Base-by-base conservation (phyloP, 2,888 invertebrate genomes). In the Melinopterus prodromus region DNA sequence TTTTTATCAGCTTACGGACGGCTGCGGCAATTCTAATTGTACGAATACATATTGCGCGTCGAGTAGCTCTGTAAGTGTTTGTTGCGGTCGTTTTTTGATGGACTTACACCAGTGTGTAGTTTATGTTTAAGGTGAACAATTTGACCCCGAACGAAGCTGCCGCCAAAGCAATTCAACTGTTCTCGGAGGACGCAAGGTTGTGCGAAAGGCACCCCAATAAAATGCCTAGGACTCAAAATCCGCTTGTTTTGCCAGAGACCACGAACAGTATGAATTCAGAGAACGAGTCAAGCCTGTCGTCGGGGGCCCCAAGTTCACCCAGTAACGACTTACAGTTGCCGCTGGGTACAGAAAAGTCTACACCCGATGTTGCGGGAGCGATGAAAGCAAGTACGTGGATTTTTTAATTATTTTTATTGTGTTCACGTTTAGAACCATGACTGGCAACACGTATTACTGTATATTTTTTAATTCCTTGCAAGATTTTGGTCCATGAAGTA, bases 1-100 rank as follows among this genome's bases (percentile, higher is more conserved):
- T 90, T 98, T 98, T 89, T 97, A 96, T 90, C 97, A 98, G 90
- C 91, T 98, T 83, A 94, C 95, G 71, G 96, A 97, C 88, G 98
- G 98, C 84, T 98, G 98, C 90, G 98, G 98, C 35, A 96, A 97
- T 89, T 91, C 93, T n/a, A 92, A 92, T 85, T 98, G 98, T 90
- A 92, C 93, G 86, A 98, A 98, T 90, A 92, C 93, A 86, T 92
- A 94, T 88, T 98, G 98, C 91, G 97, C 97, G 84, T 98, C 98
- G 16, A 97, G 96, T 90, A 96, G 96, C 86, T 93, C 95, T 91
- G 96, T 97, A 90, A 89, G 88, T 84, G 76, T 74, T 37, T 72
- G 16, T 16, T 16, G 6, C 14, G 16, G 70, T 75, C 26, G 71
- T 35, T 37, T 76, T 76, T 26, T 69, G 37, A 71, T 35, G 38